Percentiles rank a stretch among this genome's conserved stretches.
Evolutionary conservation across 2,797 vertebrate genomes (phyloP).

Genomic region (Sebastes steindachneri): DNA sequence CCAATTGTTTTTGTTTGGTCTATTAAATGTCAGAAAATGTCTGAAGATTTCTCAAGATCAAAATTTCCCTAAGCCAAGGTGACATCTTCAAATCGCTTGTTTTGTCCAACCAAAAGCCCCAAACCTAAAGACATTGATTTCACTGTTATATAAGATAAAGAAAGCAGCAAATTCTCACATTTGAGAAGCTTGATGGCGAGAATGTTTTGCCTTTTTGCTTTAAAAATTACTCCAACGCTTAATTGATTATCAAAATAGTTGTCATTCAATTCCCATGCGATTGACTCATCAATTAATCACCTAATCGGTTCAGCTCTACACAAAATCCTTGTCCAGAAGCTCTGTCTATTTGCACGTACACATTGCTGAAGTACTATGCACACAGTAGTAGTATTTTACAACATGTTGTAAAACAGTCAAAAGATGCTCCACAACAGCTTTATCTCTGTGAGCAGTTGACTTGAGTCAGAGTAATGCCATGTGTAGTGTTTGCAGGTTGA

Average conservation of each 20-base stretch:
- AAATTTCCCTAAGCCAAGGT: background rate
- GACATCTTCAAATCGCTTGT: no score
- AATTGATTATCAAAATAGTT: background rate
- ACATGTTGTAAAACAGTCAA: background rate
- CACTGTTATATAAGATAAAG: background rate
- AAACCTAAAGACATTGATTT: background rate
- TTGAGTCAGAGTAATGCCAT: background rate
- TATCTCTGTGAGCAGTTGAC: background rate
- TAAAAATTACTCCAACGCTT: background rate
- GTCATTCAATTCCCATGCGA: background rate
- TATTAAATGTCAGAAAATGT: background rate
- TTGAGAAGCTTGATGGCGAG: background rate
- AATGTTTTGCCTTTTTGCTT: background rate
- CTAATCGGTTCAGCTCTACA: no score
- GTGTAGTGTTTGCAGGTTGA: conserved; percentile 36
- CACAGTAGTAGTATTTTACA: background rate
- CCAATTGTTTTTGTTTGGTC: background rate
- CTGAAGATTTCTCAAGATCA: background rate
- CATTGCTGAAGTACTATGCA: background rate
- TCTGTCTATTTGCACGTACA: background rate
- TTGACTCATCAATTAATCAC: background rate
- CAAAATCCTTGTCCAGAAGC: background rate
- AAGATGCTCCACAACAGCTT: background rate
- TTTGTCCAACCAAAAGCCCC: background rate
- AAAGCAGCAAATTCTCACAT: background rate